These are phyloP conservation scores for Hyles lineata DNA, from an alignment of 2,888 invertebrate genomes.

Conservation along the genomic window DNA sequence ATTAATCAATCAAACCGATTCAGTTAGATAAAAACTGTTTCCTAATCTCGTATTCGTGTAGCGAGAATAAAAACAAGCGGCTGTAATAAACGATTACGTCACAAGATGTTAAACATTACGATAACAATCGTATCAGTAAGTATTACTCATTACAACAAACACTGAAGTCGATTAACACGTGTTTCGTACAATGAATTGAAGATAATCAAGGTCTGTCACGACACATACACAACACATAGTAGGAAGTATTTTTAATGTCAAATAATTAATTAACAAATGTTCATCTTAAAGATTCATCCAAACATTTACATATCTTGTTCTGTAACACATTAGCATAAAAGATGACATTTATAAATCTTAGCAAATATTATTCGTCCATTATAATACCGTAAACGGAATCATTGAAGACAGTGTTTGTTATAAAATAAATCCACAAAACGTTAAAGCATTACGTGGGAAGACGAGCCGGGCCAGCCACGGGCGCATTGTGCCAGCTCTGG, in stretches of 20 bases:
- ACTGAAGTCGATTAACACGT: neutral
- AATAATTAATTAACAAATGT: too few relatives aligned
- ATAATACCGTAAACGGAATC: neutral
- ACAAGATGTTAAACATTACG: constrained; percentile 4
- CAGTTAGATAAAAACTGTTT: neutral
- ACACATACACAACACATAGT: too few relatives aligned
- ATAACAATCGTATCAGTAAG: neutral
- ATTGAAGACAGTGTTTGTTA: constrained; percentile 9
- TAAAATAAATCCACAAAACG: neutral
- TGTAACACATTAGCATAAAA: too few relatives aligned
- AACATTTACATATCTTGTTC: too few relatives aligned
- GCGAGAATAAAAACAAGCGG: neutral
- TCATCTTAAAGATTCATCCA: too few relatives aligned
- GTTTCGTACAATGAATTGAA: neutral
- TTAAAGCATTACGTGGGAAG: constrained; percentile 42
- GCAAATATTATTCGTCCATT: neutral
- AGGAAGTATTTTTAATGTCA: neutral
- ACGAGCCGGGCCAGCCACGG: constrained; percentile 66
- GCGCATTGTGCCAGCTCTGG: constrained; percentile 71
- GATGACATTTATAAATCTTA: neutral
- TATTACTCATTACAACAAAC: neutral
- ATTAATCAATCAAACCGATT: neutral
- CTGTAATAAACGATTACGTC: neutral
- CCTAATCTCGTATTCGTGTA: neutral
- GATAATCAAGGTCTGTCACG: neutral